Evolutionary conservation across 92 coral and sea anemone species (phyloP).

Genomic region (Porites divaricata): DNA sequence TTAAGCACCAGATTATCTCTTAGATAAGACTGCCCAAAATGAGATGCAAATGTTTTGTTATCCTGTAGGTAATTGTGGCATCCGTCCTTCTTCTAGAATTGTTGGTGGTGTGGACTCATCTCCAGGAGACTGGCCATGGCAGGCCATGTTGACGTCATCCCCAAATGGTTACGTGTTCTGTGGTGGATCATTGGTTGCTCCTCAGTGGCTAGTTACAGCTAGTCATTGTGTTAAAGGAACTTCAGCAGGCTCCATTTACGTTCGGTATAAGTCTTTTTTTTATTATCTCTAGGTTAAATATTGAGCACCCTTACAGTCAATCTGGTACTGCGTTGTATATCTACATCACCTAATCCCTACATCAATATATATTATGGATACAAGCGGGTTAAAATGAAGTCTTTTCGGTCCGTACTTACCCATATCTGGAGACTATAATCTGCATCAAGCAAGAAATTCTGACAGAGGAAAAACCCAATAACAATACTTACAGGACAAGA

Average conservation of each 20-base stretch:
- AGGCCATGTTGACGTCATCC: slow-evolving; percentile 51
- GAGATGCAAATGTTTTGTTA: background rate
- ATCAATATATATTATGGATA: too few relatives aligned
- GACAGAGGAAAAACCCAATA: too few relatives aligned
- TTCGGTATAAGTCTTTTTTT: slow-evolving; percentile 9
- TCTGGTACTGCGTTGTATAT: too few relatives aligned
- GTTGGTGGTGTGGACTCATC: slow-evolving; percentile 57
- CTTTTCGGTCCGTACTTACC: too few relatives aligned
- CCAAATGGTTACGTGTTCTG: slow-evolving; percentile 46
- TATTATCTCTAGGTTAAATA: background rate
- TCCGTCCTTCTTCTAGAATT: slow-evolving; percentile 55
- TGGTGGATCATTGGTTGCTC: slow-evolving; percentile 59
- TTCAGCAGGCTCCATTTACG: slow-evolving; percentile 28
- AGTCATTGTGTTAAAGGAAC: slow-evolving; percentile 64
- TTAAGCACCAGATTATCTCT: too few relatives aligned
- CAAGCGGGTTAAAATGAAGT: too few relatives aligned
- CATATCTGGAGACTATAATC: too few relatives aligned
- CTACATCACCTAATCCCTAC: too few relatives aligned
- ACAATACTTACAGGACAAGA: too few relatives aligned
- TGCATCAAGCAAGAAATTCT: too few relatives aligned
- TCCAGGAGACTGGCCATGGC: slow-evolving; percentile 70
- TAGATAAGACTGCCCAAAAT: too few relatives aligned
- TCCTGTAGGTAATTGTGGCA: slow-evolving; percentile 46
- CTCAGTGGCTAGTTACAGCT: slow-evolving; percentile 68
- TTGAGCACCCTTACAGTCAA: background rate